Conservation (phyloP, 2,888 invertebrate genomes). For the Gasteruption jaculator region DNA sequence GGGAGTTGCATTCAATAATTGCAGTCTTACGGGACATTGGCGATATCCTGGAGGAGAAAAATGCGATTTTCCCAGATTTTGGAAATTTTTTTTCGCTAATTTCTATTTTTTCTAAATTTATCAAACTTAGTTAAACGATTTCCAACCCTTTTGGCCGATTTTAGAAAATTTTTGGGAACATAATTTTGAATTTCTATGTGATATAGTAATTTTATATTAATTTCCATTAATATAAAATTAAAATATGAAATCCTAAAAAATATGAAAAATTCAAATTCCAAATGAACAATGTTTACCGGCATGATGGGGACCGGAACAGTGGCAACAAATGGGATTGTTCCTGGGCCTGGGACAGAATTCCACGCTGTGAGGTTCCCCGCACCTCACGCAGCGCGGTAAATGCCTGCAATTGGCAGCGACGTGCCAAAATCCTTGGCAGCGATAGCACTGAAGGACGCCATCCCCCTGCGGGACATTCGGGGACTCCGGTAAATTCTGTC, state of each 20-base stretch:
- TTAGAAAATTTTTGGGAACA: no score
- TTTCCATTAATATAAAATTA: no score
- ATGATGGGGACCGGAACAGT: constrained; percentile 56
- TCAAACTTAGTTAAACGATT: no score
- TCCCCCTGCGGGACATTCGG: constrained; percentile 40
- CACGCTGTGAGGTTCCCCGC: constrained; percentile 55
- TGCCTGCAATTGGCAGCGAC: constrained; percentile 54
- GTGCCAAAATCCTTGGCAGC: constrained; percentile 58
- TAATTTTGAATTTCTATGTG: no score
- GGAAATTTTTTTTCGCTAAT: no score
- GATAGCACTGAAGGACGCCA: constrained; percentile 54
- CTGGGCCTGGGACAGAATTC: constrained; percentile 53
- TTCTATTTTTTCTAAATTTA: no score
- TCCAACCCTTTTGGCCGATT: no score
- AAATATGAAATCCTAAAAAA: no score
- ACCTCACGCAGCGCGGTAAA: constrained; percentile 53
- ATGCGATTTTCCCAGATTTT: no score
- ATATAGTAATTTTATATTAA: neutral
- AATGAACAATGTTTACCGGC: no score
- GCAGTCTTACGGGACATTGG: constrained; percentile 53
- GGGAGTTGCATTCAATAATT: constrained; percentile 51
- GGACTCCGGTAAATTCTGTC: constrained; percentile 15
- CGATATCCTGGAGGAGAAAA: constrained; percentile 36
- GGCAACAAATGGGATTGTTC: constrained; percentile 54
- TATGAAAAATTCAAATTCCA: no score